phyloP scores from a whole-genome alignment of 1,140 invertebrate genomes.

The Drosophila lacteicornis region DNA sequence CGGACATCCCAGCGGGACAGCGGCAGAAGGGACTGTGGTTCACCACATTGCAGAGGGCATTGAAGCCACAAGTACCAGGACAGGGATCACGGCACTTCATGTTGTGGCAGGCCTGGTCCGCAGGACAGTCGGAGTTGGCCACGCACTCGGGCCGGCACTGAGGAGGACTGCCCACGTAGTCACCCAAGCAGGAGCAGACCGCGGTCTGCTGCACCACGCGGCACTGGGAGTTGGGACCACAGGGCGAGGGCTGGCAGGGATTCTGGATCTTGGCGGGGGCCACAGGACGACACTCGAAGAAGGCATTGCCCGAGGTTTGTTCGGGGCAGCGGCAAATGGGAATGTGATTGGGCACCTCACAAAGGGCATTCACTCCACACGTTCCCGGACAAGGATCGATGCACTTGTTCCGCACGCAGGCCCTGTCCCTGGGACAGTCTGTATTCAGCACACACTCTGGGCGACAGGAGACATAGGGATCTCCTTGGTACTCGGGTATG shows the following conservation, averaged over 20 bases:
- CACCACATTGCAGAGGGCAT: constrained; percentile 87
- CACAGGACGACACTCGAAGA: constrained; percentile 81
- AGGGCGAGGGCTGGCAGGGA: constrained; percentile 90
- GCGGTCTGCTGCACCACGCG: constrained; percentile 89
- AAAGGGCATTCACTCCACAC: constrained; percentile 91
- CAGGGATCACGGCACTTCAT: constrained; percentile 93
- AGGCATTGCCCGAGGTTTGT: constrained; percentile 91
- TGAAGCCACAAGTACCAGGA: constrained; percentile 90
- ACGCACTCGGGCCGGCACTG: constrained; percentile 91
- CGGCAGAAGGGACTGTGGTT: constrained; percentile 88
- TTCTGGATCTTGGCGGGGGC: constrained; percentile 84
- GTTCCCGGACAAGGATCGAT: constrained; percentile 91
- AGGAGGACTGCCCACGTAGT: constrained; percentile 90
- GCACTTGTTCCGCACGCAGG: constrained; percentile 93
- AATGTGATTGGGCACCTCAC: constrained; percentile 90
- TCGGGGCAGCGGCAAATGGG: constrained; percentile 91
- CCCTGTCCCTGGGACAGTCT: constrained; percentile 90
- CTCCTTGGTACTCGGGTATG: constrained; percentile 91
- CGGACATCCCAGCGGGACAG: constrained; percentile 87
- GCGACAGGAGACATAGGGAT: constrained; percentile 92
- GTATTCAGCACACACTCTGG: constrained; percentile 94
- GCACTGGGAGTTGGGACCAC: constrained; percentile 92
- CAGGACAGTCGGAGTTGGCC: constrained; percentile 90
- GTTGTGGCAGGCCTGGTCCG: constrained; percentile 90
- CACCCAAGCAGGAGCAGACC: constrained; percentile 90